Evolutionary conservation across 1,140 invertebrate genomes (phyloP).

Genomic region (Camponotus floridanus): DNA sequence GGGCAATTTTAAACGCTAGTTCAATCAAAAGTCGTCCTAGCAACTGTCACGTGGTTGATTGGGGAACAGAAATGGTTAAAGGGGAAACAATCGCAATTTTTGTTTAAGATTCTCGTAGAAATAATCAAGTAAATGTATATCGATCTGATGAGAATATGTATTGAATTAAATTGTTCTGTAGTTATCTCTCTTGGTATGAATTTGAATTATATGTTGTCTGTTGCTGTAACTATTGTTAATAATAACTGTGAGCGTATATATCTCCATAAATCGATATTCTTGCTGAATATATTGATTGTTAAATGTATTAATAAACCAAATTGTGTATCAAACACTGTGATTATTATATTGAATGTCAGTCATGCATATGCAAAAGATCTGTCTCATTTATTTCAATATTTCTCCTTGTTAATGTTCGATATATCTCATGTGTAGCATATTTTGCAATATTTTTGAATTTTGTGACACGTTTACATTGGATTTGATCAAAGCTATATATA

Average conservation of each 20-base stretch:
- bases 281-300: slow-evolving; percentile 4
- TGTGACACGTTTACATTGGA: background rate
- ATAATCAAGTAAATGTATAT: background rate
- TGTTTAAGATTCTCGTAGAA: slow-evolving; percentile 10
- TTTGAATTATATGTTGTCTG: background rate
- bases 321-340: background rate
- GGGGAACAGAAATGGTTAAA: slow-evolving; percentile 3
- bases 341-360: slow-evolving; percentile 26
- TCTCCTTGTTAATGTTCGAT: background rate
- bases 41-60: slow-evolving; percentile 63
- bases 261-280: background rate
- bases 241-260: background rate
- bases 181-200: background rate
- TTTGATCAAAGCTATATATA: background rate
- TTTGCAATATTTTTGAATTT: background rate
- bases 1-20: slow-evolving; percentile 70
- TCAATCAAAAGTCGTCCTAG: slow-evolving; percentile 75
- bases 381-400: slow-evolving; percentile 17
- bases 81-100: slow-evolving; percentile 11
- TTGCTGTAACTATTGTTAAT: background rate
- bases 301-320: background rate
- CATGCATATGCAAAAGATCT: background rate
- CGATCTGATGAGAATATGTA: background rate
- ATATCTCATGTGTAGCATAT: background rate
- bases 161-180: background rate